phyloP scores from a whole-genome alignment of 2,113 vertebrate species.

The Scophthalmus maximus region DNA sequence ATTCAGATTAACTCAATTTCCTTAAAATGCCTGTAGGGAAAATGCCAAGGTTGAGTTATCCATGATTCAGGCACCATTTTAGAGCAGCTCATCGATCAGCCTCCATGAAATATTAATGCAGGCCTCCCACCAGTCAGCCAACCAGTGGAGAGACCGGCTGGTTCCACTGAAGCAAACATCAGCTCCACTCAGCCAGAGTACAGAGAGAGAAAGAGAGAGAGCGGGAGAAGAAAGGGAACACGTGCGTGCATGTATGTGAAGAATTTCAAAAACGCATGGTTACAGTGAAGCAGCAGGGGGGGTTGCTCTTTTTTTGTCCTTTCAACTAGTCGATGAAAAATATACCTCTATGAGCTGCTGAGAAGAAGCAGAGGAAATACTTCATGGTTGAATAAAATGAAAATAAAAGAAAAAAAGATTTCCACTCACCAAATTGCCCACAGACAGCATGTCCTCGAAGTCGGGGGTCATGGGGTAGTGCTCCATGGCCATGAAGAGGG shows the following conservation, averaged over 20 bases:
- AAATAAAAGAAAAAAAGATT: constrained; percentile 6
- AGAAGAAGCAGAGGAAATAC: constrained; percentile 23
- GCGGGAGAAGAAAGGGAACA: constrained; percentile 21
- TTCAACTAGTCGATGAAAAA: constrained; percentile 47
- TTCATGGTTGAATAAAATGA: constrained; percentile 14
- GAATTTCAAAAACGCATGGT: constrained; percentile 28
- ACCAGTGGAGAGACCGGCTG: constrained; percentile 48
- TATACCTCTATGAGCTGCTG: constrained; percentile 33
- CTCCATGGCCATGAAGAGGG: constrained; percentile 99
- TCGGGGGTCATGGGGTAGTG: constrained; percentile 95
- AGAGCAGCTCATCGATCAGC: constrained; percentile 72
- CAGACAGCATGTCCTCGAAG: constrained; percentile 90
- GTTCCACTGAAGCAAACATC: constrained; percentile 49
- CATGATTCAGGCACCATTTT: constrained; percentile 71
- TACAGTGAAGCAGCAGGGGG: constrained; percentile 16
- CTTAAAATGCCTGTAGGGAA: constrained; percentile 20
- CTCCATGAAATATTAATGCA: constrained; percentile 77
- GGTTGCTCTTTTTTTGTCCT: constrained; percentile 20
- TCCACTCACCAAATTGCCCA: constrained; percentile 86
- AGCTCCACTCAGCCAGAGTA: constrained; percentile 39
- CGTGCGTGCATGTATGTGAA: constrained; percentile 22
- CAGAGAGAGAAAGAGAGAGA: constrained; percentile 6
- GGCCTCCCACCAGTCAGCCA: constrained; percentile 63
- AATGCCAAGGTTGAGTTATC: constrained; percentile 48
- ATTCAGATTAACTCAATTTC: constrained; percentile 27